phyloP scores from a whole-genome alignment of 2,888 invertebrate species.

The Clivina fossor region DNA sequence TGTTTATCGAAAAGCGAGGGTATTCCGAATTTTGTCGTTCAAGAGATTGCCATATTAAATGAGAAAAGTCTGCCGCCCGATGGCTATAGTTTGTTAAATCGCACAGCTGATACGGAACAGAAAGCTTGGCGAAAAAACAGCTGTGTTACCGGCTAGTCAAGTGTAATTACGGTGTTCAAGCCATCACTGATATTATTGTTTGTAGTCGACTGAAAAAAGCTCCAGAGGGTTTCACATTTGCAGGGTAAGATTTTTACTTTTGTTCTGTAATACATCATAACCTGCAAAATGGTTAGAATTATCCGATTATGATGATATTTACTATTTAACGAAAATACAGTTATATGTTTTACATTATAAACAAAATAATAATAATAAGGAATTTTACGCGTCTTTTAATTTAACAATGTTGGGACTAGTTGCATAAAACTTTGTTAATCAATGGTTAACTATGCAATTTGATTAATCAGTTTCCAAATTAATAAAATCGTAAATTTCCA shows the following conservation, averaged over 20 bases:
- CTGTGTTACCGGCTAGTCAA: conserved; percentile 81
- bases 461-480: too few relatives aligned
- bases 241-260: conserved; percentile 67
- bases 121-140: conserved; percentile 84
- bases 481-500: too few relatives aligned
- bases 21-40: conserved; percentile 70
- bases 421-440: too few relatives aligned
- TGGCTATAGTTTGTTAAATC: conserved; percentile 83
- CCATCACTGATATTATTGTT: conserved; percentile 90
- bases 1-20: conserved; percentile 89
- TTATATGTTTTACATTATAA: too few relatives aligned
- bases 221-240: conserved; percentile 84
- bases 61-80: conserved; percentile 86
- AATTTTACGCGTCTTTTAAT: too few relatives aligned
- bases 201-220: conserved; percentile 83
- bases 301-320: background rate
- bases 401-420: too few relatives aligned
- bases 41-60: conserved; percentile 74
- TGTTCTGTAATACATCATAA: conserved; percentile 2
- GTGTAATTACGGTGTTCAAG: conserved; percentile 60
- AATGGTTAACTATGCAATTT: too few relatives aligned
- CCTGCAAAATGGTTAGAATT: background rate
- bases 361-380: too few relatives aligned
- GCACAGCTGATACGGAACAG: conserved; percentile 81
- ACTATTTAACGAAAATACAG: conserved; percentile 15